Evolutionary conservation across 2,797 vertebrate species (phyloP).

Genomic region (Microctenopoma lineatum): DNA sequence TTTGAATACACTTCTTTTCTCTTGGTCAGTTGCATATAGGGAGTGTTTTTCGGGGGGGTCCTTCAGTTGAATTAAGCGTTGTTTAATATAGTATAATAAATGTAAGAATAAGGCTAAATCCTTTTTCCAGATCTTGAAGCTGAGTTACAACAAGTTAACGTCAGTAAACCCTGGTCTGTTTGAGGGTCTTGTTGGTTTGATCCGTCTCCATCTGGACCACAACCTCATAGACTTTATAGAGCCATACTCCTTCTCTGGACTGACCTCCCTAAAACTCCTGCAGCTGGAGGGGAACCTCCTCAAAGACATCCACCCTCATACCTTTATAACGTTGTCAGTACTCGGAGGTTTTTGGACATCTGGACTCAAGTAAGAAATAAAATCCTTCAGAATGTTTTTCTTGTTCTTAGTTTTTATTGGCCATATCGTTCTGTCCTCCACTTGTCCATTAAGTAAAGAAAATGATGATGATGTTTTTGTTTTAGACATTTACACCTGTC

Average conservation of each 20-base stretch:
- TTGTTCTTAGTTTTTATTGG: not conserved
- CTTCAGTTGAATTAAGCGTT: not conserved
- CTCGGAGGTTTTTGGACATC: slow-evolving; percentile 85
- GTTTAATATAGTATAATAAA: not conserved
- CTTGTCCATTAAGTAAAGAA: slow-evolving; percentile 15
- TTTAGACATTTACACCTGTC: slow-evolving; percentile 83
- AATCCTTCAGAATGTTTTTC: not conserved
- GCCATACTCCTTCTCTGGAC: slow-evolving; percentile 83
- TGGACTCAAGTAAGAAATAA: slow-evolving; percentile 75
- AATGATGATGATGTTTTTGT: slow-evolving; percentile 10
- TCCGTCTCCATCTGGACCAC: slow-evolving; percentile 86
- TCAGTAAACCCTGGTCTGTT: slow-evolving; percentile 74
- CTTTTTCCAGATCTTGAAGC: slow-evolving; percentile 81
- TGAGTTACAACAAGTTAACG: slow-evolving; percentile 88
- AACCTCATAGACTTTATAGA: slow-evolving; percentile 85
- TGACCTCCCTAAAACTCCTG: slow-evolving; percentile 83
- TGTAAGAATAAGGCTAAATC: slow-evolving; percentile 1
- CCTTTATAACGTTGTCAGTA: slow-evolving; percentile 84
- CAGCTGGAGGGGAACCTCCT: slow-evolving; percentile 86
- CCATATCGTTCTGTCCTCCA: not conserved
- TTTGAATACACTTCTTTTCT: not conserved
- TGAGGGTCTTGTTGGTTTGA: slow-evolving; percentile 77
- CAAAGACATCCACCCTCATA: slow-evolving; percentile 84
- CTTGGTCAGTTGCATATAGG: too few relatives aligned
- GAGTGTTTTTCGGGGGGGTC: not conserved